Evolutionary conservation across 2,113 vertebrate species (phyloP), one percentile per base, ranked within the genome.

Genomic region (Atrichornis clamosus): DNA sequence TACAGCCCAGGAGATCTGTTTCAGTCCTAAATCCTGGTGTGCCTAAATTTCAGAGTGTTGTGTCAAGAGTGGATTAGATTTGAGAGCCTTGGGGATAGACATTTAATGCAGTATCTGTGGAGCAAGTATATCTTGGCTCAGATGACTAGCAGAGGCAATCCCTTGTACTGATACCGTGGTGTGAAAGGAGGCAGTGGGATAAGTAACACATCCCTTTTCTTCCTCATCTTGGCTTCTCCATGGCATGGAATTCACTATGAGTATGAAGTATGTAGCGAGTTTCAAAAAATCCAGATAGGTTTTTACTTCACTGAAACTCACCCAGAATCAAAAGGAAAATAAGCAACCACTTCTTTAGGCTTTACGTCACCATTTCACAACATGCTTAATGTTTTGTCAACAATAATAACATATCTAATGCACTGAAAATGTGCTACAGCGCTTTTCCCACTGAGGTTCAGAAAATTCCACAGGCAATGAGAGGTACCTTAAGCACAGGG

Each of bases 401-500:
- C 86, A 80, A 67, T 94, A 94, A 94, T 86, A 87, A 83, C n/a
- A 28, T 74, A 92, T 87, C 82, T 95, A 93, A 94, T 90, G 84
- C 88, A 39, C 91, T 79, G 47, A 80, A 94, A 88, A 75, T 73
- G 52, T 84, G 47, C 84, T 75, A 50, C 37, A 95, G 63, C 58
- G 94, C 72, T 94, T 97, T 86, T 92, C 60, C 62, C 39, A 22
- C 42, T 73, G 79, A 87, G 87, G 60, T 94, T 93, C 79, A 92
- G 72, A 83, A 96, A 92, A 96, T 91, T 93, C 63, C 64, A 42
- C 77, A 81, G 65, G 68, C 70, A 62, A 32, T 56, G n/a, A 92
- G 82, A 76, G 59, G 81, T 74, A 59, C 49, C 90, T 76, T 93
- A 73, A 82, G 74, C 52, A 42, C 30, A 53, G 84, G 84, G 39